phyloP scores from a whole-genome alignment of 2,797 vertebrate genomes.

The Microtus californicus region DNA sequence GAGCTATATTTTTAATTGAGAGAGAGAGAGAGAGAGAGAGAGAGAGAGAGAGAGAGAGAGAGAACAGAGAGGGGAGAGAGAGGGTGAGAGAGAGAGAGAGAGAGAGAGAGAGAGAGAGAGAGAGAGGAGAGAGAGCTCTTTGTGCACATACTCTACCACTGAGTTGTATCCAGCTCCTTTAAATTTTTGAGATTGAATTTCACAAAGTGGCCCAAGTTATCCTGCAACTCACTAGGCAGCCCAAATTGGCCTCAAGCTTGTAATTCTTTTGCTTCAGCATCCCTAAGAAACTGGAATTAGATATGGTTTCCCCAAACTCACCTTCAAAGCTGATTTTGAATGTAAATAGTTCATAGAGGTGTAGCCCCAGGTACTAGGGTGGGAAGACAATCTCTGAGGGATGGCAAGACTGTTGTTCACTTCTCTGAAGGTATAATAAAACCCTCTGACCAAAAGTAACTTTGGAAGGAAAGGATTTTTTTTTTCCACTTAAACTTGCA shows the following conservation, averaged over 20 bases:
- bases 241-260: background rate
- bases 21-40: background rate
- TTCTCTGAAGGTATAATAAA: background rate
- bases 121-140: background rate
- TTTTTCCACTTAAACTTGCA: background rate
- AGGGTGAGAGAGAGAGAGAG: background rate
- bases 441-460: background rate
- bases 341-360: background rate
- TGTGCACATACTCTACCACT: background rate
- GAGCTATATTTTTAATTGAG: background rate
- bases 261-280: background rate
- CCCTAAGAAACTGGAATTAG: background rate
- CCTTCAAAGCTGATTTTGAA: background rate
- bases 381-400: background rate
- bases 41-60: background rate
- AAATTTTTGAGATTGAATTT: background rate
- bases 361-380: background rate
- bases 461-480: background rate
- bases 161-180: background rate
- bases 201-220: background rate
- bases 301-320: background rate
- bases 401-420: background rate
- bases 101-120: background rate
- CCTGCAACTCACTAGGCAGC: background rate
- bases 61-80: background rate